A percentile compares a stretch with the other conserved stretches of the same genome.
Conservation (phyloP, 2,888 invertebrate genomes). For the Cryptocephalus moraei region DNA sequence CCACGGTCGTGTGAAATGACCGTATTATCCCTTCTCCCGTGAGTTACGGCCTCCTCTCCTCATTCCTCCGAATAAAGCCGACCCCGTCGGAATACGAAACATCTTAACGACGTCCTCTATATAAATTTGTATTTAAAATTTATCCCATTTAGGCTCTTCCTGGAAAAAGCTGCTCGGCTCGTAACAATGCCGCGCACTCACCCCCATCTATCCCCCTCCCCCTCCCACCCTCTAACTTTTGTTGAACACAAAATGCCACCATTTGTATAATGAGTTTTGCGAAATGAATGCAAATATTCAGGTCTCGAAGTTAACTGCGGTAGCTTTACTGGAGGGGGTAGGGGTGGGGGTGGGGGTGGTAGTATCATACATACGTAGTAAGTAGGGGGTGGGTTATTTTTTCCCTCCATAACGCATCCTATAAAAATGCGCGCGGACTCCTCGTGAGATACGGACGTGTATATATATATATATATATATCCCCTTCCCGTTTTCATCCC, state of each 20-base stretch:
- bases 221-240: constrained; percentile 10
- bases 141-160: constrained; percentile 9
- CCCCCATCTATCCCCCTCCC: no score
- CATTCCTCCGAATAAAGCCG: no score
- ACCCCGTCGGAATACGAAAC: constrained; percentile 9
- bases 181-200: constrained; percentile 10
- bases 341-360: not conserved
- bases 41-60: no score
- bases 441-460: no score
- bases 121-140: constrained; percentile 16
- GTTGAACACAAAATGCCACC: constrained; percentile 15
- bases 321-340: not conserved
- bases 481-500: no score
- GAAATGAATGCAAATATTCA: constrained; percentile 16
- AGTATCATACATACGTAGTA: no score
- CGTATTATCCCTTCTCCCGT: no score
- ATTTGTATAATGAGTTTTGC: constrained; percentile 17
- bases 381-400: no score
- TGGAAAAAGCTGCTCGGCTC: constrained; percentile 13
- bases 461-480: no score
- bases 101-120: constrained; percentile 8
- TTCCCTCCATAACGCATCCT: no score
- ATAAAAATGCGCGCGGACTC: no score
- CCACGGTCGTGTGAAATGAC: no score
- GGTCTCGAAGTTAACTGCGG: constrained; percentile 7